Evolutionary conservation across 64 coral and sea anemone genomes (phyloP).

Genomic region (Pocillopora verrucosa): DNA sequence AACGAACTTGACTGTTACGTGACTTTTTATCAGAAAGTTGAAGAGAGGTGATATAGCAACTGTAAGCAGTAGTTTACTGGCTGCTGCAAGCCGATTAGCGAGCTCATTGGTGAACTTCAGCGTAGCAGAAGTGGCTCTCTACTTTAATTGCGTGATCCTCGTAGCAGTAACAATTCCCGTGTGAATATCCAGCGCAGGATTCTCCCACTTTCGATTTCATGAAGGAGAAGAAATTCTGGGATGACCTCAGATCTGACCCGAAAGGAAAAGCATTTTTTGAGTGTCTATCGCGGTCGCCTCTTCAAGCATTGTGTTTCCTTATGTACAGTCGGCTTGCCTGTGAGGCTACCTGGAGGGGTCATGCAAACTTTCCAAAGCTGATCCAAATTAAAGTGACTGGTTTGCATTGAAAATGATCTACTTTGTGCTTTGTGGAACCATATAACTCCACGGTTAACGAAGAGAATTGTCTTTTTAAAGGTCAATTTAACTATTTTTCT

Average conservation of each 20-base stretch:
- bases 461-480: too few relatives aligned
- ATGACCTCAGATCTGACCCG: too few relatives aligned
- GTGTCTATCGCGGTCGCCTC: neutral
- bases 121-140: neutral
- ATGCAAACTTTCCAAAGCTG: neutral
- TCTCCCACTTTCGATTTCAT: neutral
- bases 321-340: neutral
- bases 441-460: too few relatives aligned
- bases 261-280: neutral
- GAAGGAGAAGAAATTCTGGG: neutral
- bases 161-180: neutral
- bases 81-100: too few relatives aligned
- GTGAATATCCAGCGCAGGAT: neutral
- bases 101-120: too few relatives aligned
- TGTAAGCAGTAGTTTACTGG: too few relatives aligned
- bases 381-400: neutral
- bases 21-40: too few relatives aligned
- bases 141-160: neutral
- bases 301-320: constrained; percentile 2
- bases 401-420: too few relatives aligned
- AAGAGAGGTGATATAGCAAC: too few relatives aligned
- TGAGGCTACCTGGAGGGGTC: neutral
- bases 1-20: too few relatives aligned
- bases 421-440: too few relatives aligned
- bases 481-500: too few relatives aligned